Evolutionary conservation across 2,888 invertebrate genomes (phyloP).

Genomic region (Hirtodrosophila cameraria): DNA sequence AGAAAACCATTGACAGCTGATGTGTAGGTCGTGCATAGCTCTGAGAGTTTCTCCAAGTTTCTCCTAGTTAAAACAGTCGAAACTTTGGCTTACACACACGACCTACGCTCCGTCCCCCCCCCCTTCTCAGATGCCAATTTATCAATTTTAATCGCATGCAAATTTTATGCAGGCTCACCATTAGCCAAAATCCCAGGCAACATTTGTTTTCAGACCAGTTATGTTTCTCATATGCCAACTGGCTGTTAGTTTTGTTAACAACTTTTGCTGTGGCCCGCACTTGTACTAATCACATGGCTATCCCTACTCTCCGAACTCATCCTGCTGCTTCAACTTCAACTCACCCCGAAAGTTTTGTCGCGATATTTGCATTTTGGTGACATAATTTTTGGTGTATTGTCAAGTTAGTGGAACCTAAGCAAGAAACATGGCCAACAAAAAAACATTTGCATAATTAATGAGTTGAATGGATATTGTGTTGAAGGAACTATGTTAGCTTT

Average conservation of each 20-base stretch:
- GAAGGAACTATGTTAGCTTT: conserved; percentile 32
- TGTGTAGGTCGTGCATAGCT: conserved; percentile 35
- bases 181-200: conserved; percentile 42
- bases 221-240: conserved; percentile 53
- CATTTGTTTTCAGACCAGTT: conserved; percentile 52
- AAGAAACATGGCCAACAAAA: conserved; percentile 38
- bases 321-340: conserved; percentile 1
- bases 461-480: conserved; percentile 34
- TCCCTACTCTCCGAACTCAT: conserved; percentile 8
- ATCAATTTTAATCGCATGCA: conserved; percentile 73
- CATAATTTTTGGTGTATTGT: conserved; percentile 64
- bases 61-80: not conserved
- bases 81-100: not conserved
- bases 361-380: conserved; percentile 70
- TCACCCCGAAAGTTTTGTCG: conserved; percentile 27
- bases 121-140: too few species aligned
- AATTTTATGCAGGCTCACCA: conserved; percentile 71
- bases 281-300: conserved; percentile 62
- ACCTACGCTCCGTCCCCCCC: not conserved
- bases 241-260: conserved; percentile 69
- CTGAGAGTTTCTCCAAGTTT: conserved; percentile 4
- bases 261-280: conserved; percentile 47
- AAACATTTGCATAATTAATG: conserved; percentile 72
- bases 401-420: conserved; percentile 18
- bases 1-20: conserved; percentile 48